Conservation (phyloP, 1,140 invertebrate genomes). For the Penaeus vannamei region DNA sequence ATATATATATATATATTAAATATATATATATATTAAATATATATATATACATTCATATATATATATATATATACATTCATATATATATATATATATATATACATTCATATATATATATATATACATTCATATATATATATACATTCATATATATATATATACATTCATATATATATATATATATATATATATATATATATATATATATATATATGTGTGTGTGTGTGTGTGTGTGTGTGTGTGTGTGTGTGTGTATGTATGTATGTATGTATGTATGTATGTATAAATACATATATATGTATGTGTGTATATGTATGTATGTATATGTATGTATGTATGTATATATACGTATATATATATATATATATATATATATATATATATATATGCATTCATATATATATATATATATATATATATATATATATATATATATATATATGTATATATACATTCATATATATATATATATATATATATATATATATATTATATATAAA, state of each 20-base stretch:
- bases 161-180: neutral
- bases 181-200: neutral
- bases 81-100: neutral
- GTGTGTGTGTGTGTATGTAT: neutral
- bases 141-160: neutral
- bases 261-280: neutral
- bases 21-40: neutral
- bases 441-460: neutral
- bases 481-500: neutral
- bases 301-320: neutral
- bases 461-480: constrained; percentile 4
- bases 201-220: neutral
- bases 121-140: neutral
- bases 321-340: neutral
- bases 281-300: neutral
- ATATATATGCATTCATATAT: neutral
- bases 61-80: neutral
- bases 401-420: constrained; percentile 4
- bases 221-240: neutral
- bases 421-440: constrained; percentile 3
- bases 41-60: neutral
- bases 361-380: constrained; percentile 1
- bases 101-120: neutral
- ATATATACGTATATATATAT: neutral
- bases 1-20: neutral